Evolutionary conservation across 2,113 vertebrate genomes (phyloP), one percentile per base, ranked within the genome.

Genomic region (Catharus bicknelli): DNA sequence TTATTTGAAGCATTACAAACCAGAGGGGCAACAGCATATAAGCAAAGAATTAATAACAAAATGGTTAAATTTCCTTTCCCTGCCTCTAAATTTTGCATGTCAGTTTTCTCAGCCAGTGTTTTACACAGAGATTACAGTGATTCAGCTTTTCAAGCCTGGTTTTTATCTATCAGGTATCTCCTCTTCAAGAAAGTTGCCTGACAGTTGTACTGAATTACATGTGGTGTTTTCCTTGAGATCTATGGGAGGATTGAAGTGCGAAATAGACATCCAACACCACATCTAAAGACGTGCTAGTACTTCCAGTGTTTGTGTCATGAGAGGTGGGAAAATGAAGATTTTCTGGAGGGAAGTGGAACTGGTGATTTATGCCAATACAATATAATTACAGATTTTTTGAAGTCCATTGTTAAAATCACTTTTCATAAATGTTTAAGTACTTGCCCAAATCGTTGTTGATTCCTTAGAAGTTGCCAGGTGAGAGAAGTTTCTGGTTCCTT

Each of bases 221-320:
- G 23, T 55, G n/a, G 10, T 75, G 34, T 72, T 66, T 86, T 63
- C 36, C 48, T 26, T 72, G 40, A 59, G 25, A 47, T 16, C 7
- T 34, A 0, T 45, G 32, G 58, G 38, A 77, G 11, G 19, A 58
- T 16, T 10, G 11, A 92, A 72, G 20, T 54, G 10, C 17, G 63
- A 67, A 34, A 63, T 29, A 72, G 40, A 13, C 16, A 76, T 36
- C 63, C n/a, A 73, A 51, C 32, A 51, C 15, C 42, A n/a, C 29
- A 32, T 34, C 38, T n/a, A 48, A 69, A 29, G 20, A 57, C 0
- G 2, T 0, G 0, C 32, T 47, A 36, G 11, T 54, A 38, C 21
- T 78, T 89, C 27, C 8, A 74, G 36, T 30, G 40, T 54, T 83
- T 58, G 16, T 86, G 16, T 61, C 13, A 3, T 50, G 59, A 81